Evolutionary conservation across 2,888 invertebrate genomes (phyloP), one percentile per base, ranked within the genome.

Genomic region (Ceramica pisi): DNA sequence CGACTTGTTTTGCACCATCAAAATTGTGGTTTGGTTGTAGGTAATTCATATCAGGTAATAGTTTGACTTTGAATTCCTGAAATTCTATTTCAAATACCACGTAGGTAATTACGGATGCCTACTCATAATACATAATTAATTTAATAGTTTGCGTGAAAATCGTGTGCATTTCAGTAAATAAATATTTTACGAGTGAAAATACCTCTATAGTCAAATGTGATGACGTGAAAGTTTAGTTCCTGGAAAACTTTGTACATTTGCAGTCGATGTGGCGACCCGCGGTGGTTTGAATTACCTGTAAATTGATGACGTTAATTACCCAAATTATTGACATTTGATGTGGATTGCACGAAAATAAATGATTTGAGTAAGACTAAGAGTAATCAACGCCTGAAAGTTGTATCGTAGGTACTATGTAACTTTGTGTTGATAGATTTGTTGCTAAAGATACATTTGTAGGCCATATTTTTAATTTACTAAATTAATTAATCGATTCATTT

Each of bases 201-300:
- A 92, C 94, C 94, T 89, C 95, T 80, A 66, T 95, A 95, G 55
- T 95, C 94, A 65, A 94, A 94, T 0, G 94, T 88, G 59, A 95
- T 91, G 7, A 95, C 92, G 66, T 95, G 94, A 50, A 91, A 94
- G 61, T 94, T 90, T 16, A 94, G 68, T 9, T 90, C 89, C 70
- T 95, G 95, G 65, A 94, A 94, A 4, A 94, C 91, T 80, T 89
- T 92, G 81, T 95, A 95, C 90, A 94, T 90, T 51, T 90, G 91
- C 55, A 94, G 84, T 16, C 94, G 87, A 72, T 94, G 92, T 0
- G 93, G 93, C 0, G 94, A 93, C 0, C 90, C 93, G 2, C 94
- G 86, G 75, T 94, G 92, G 82, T 95, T 93, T 0, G 95, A 94
- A 77, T 94, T 93, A 23, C 94, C 94, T 92, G 88, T 26, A 44